Evolutionary conservation across 2,888 invertebrate species (phyloP).

Genomic region (Pseudoips prasinana): DNA sequence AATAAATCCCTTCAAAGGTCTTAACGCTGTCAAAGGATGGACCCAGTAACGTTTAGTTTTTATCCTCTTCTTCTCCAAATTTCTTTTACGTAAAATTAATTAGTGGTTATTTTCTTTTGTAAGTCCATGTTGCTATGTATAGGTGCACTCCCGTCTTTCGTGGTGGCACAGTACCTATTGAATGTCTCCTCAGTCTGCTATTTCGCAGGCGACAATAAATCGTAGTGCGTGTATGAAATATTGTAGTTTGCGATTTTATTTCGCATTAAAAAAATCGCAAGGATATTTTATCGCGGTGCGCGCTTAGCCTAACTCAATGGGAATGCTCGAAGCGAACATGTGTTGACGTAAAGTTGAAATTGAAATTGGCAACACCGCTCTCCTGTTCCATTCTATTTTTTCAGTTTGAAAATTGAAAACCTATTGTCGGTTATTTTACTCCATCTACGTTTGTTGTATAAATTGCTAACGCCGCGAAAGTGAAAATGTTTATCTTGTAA

Average conservation of each 20-base stretch:
- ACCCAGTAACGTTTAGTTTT: constrained; percentile 2
- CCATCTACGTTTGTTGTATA: constrained; percentile 29
- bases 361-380: no score
- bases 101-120: constrained; percentile 1
- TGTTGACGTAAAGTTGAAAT: no score
- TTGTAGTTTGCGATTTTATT: constrained; percentile 4
- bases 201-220: constrained; percentile 7
- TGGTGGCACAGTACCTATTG: not conserved
- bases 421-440: constrained; percentile 57
- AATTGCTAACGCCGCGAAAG: constrained; percentile 12
- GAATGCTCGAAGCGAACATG: no score
- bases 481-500: constrained; percentile 19
- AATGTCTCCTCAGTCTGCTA: constrained; percentile 1
- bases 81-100: constrained; percentile 1
- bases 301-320: not conserved
- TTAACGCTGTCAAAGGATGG: constrained; percentile 4
- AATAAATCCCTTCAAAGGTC: constrained; percentile 5
- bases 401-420: constrained; percentile 56
- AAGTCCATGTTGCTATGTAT: not conserved
- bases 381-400: constrained; percentile 18
- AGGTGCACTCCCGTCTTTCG: not conserved
- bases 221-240: constrained; percentile 4
- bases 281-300: not conserved
- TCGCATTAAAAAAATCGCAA: constrained; percentile 4
- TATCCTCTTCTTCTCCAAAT: not conserved